Conservation (phyloP, 2,797 vertebrate genomes). For the Ispidina lecontei region DNA sequence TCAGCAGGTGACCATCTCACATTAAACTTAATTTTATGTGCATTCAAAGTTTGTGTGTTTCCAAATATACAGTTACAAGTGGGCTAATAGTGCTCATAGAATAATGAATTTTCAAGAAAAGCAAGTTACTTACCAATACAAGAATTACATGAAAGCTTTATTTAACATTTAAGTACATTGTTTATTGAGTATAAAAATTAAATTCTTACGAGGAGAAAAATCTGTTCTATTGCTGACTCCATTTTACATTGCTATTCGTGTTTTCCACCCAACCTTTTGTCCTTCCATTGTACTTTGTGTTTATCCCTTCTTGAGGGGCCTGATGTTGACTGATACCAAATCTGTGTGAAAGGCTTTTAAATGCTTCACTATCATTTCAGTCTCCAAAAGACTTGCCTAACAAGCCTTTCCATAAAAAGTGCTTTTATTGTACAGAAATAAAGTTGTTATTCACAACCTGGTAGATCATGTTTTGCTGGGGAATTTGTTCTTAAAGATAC, state of each 20-base stretch:
- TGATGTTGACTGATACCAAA: not conserved
- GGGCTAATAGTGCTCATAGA: not conserved
- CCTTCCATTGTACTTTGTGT: not conserved
- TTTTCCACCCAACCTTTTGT: not conserved
- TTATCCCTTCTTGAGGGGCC: not conserved
- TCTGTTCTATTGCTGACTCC: not conserved
- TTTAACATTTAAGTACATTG: not conserved
- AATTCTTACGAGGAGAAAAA: not conserved
- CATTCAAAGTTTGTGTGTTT: not conserved
- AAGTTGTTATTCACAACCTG: not conserved
- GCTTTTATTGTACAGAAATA: not conserved
- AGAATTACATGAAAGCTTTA: not conserved
- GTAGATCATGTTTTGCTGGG: not conserved
- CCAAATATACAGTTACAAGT: not conserved
- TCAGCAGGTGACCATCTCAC: not conserved
- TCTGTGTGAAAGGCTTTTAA: not conserved
- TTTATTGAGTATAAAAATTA: not conserved
- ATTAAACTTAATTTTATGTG: not conserved
- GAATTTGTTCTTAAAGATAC: not conserved
- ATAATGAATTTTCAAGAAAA: not conserved
- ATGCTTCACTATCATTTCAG: not conserved
- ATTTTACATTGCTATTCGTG: not conserved
- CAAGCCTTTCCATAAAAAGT: not conserved
- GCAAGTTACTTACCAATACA: not conserved
- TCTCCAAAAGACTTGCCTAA: not conserved